Base-by-base conservation (phyloP, 1,140 invertebrate genomes). In the Drosophila busckii region DNA sequence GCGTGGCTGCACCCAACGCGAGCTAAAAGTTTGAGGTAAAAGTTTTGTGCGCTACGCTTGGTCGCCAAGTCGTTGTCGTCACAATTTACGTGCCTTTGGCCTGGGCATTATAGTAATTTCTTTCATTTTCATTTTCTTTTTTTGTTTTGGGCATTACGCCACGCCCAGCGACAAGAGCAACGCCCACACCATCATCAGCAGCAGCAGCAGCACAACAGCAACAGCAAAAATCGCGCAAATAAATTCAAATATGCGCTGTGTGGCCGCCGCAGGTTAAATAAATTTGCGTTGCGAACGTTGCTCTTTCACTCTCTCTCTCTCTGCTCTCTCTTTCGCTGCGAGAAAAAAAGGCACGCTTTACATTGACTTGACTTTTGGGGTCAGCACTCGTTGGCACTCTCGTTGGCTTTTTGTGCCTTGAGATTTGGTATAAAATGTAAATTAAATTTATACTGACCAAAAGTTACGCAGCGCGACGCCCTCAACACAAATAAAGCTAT, bases 181-280 rank as follows among this genome's bases (percentile, higher is more conserved):
- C 12, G 10, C 19, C 20, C 23, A 26, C 25, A 4, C 28, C 44
- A 41, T 12, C 32, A 28, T 45, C 34, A 23, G 10, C 7, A 17
- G 44, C 38, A n/a, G n/a, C n/a, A n/a, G n/a, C n/a, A n/a, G n/a
- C n/a, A n/a, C n/a, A n/a, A n/a, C n/a, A n/a, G n/a, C n/a, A n/a
- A n/a, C n/a, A n/a, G n/a, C n/a, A n/a, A n/a, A n/a, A n/a, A n/a
- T n/a, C 64, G 49, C 41, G 70, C 65, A 76, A 76, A 76, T 76
- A 76, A 76, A 76, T 76, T 76, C 70, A 76, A 76, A 76, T 78
- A 78, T 78, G 65, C 65, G 61, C 70, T 62, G 29, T 70, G 71
- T 68, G 69, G 59, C 71, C 71, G 59, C 71, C 71, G 66, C 71
- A 76, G 71, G 70, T 78, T 76, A 76, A 76, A 76, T 76, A 76